A percentile compares a stretch with the other conserved stretches of the same genome.
phyloP scores from a whole-genome alignment of 2,888 invertebrate species.

The Danaus chrysippus region DNA sequence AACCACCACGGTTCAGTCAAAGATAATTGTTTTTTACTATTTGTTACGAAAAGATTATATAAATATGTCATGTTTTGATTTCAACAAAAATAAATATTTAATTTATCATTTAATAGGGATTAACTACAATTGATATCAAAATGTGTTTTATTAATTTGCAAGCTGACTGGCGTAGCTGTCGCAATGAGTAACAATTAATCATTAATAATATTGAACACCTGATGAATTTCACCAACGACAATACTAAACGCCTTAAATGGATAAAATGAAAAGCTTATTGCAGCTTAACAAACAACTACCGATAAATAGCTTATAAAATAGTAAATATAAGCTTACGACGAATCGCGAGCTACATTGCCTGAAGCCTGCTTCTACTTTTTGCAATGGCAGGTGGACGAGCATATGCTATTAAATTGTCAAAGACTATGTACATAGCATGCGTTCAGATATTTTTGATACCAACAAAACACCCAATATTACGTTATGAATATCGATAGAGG shows the following conservation, averaged over 20 bases:
- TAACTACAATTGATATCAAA: too few species aligned
- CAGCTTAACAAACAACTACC: conserved; percentile 77
- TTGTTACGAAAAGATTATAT: too few species aligned
- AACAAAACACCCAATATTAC: conserved; percentile 31
- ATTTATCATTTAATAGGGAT: too few species aligned
- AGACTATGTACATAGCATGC: conserved; percentile 58
- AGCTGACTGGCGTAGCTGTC: too few species aligned
- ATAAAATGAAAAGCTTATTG: conserved; percentile 47
- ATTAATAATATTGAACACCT: conserved; percentile 18
- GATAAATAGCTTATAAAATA: conserved; percentile 74
- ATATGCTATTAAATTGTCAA: conserved; percentile 79
- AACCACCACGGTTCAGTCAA: too few species aligned
- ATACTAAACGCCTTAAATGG: conserved; percentile 29
- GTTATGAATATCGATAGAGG: conserved; percentile 33
- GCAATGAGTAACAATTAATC: conserved; percentile 12
- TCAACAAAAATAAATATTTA: too few species aligned
- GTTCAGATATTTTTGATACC: conserved; percentile 60
- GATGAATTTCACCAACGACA: conserved; percentile 30
- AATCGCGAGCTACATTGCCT: conserved; percentile 73
- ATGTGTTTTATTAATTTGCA: too few species aligned
- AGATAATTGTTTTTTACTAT: too few species aligned
- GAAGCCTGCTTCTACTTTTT: conserved; percentile 76
- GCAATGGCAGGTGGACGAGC: conserved; percentile 72
- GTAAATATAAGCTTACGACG: conserved; percentile 71
- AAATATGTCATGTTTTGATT: too few species aligned